Evolutionary conservation across 1,140 invertebrate genomes (phyloP).

Genomic region (Drosophila arizonae): DNA sequence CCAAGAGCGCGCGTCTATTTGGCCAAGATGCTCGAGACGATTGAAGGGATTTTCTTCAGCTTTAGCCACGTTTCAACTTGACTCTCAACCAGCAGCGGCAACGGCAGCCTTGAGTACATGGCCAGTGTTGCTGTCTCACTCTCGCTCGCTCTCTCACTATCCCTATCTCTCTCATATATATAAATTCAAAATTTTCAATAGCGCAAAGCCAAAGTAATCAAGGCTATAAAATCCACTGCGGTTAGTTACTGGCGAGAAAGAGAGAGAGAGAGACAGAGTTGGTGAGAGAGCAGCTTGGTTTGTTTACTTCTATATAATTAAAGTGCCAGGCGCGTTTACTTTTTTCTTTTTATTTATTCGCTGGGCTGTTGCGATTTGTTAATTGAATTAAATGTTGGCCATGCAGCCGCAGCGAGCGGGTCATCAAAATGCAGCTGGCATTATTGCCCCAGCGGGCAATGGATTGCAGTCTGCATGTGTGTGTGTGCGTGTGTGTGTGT

Average conservation of each 20-base stretch:
- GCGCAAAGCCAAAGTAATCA: slow-evolving; percentile 28
- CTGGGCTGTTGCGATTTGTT: slow-evolving; percentile 71
- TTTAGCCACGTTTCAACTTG: slow-evolving; percentile 54
- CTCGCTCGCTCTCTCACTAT: neutral
- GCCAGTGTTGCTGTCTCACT: neutral
- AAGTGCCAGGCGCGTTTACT: slow-evolving; percentile 42
- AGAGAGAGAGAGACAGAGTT: neutral
- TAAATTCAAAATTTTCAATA: slow-evolving; percentile 52
- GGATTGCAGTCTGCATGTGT: slow-evolving; percentile 12
- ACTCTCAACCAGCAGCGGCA: slow-evolving; percentile 21
- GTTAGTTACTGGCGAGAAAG: slow-evolving; percentile 13
- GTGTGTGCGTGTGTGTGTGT: slow-evolving; percentile 21
- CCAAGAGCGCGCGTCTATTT: slow-evolving; percentile 38
- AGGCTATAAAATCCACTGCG: slow-evolving; percentile 53
- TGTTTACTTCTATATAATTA: slow-evolving; percentile 50
- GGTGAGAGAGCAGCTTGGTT: no score
- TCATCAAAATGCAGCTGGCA: slow-evolving; percentile 73
- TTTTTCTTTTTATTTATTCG: slow-evolving; percentile 29
- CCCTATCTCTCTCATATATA: slow-evolving; percentile 6
- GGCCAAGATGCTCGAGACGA: slow-evolving; percentile 42
- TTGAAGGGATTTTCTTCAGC: slow-evolving; percentile 56
- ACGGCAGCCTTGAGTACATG: slow-evolving; percentile 29
- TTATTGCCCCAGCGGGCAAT: slow-evolving; percentile 30
- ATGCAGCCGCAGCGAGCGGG: slow-evolving; percentile 44
- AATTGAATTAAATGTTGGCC: slow-evolving; percentile 77